phyloP scores from a whole-genome alignment of 1,140 invertebrate genomes.

The Palaemon carinicauda region DNA sequence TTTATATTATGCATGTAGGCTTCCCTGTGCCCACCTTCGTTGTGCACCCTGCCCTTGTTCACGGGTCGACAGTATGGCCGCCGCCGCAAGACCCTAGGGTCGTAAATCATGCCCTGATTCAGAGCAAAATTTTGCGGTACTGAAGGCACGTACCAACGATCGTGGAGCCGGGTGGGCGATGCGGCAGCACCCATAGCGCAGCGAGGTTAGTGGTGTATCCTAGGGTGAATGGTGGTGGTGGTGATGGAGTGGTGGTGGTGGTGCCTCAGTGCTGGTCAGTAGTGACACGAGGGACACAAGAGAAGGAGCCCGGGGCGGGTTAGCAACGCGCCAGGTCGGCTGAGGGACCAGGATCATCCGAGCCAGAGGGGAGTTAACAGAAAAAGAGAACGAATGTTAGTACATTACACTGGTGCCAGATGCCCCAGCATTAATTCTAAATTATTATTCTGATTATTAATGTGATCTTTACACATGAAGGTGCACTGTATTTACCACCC shows the following conservation, averaged over 20 bases:
- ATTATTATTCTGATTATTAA: slow-evolving; percentile 51
- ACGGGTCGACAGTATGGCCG: slow-evolving; percentile 38
- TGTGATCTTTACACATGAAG: slow-evolving; percentile 52
- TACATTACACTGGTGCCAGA: slow-evolving; percentile 57
- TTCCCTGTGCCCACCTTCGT: slow-evolving; percentile 47
- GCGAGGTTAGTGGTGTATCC: slow-evolving; percentile 56
- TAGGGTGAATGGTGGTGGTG: slow-evolving; percentile 53
- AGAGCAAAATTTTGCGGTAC: slow-evolving; percentile 28
- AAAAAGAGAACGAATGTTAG: slow-evolving; percentile 57
- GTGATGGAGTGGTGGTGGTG: slow-evolving; percentile 49
- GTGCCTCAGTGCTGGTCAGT: slow-evolving; percentile 58
- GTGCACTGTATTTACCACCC: slow-evolving; percentile 51
- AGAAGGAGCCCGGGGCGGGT: slow-evolving; percentile 57
- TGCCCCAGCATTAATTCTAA: slow-evolving; percentile 50
- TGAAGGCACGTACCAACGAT: slow-evolving; percentile 41
- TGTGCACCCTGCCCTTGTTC: slow-evolving; percentile 31
- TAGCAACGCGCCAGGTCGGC: slow-evolving; percentile 58
- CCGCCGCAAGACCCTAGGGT: slow-evolving; percentile 41
- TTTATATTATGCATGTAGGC: neutral
- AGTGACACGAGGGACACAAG: slow-evolving; percentile 58
- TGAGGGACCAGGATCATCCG: slow-evolving; percentile 58
- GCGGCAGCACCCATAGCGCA: slow-evolving; percentile 47
- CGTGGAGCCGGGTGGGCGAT: slow-evolving; percentile 45
- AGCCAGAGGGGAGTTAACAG: slow-evolving; percentile 58
- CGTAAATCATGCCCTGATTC: slow-evolving; percentile 33